A percentile compares a stretch with the other conserved stretches of the same genome.
These are phyloP conservation scores for Amblyjoppa proteus DNA, from an alignment of 2,888 invertebrate genomes.

Conservation along the genomic window DNA sequence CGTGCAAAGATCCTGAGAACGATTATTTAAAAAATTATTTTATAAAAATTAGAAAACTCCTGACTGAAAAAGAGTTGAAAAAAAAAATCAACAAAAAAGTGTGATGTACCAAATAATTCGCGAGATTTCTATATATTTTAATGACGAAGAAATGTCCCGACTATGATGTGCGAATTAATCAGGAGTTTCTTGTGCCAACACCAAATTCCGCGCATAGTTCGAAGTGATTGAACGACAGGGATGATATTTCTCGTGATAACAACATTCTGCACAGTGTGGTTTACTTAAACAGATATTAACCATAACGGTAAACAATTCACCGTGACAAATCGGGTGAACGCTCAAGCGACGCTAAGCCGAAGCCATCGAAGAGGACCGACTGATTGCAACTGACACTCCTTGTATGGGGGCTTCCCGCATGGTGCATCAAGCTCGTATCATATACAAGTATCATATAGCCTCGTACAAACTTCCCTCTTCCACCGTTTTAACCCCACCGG, in stretches of 20 bases:
- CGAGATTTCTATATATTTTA: too few species aligned
- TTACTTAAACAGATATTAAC: slow-evolving; percentile 43
- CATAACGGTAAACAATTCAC: slow-evolving; percentile 50
- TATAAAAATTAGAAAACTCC: not conserved
- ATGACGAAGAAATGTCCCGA: too few species aligned
- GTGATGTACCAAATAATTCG: too few species aligned
- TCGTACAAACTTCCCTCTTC: slow-evolving; percentile 24
- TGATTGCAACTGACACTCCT: slow-evolving; percentile 73
- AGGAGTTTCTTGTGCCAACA: too few species aligned
- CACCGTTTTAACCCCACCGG: not conserved
- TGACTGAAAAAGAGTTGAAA: too few species aligned
- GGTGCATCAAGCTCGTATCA: slow-evolving; percentile 43
- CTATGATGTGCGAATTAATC: too few species aligned
- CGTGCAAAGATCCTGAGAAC: slow-evolving; percentile 45
- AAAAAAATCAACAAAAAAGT: too few species aligned
- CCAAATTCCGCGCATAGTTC: too few species aligned
- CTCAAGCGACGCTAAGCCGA: slow-evolving; percentile 68
- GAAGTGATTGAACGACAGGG: too few species aligned
- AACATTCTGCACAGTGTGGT: not conserved
- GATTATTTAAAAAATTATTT: slow-evolving; percentile 37
- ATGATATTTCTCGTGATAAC: too few species aligned
- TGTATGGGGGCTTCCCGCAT: slow-evolving; percentile 65
- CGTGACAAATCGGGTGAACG: slow-evolving; percentile 49
- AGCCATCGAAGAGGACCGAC: slow-evolving; percentile 70
- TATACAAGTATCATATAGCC: slow-evolving; percentile 45